Evolutionary conservation across 2,797 vertebrate species (phyloP), one percentile per base, ranked within the genome.

Genomic region (Jordanella pulchra): DNA sequence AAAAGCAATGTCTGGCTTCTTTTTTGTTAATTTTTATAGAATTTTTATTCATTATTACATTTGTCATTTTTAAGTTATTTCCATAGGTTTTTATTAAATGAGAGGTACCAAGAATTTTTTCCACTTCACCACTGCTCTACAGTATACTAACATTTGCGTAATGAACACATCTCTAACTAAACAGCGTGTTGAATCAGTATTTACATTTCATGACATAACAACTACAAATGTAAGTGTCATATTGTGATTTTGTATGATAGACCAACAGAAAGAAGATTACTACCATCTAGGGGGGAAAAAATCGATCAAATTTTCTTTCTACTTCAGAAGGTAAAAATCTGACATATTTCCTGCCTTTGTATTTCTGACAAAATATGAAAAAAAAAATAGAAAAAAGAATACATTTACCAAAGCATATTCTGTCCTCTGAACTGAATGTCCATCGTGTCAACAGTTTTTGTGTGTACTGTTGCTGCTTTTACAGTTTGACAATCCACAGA

Each of bases 401-500:
- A 32, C 21, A 25, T 54, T 54, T 54, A 12, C n/a, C 25, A 25
- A 27, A 71, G 56, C 58, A 82, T 61, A 75, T 67, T 78, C 84
- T 86, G 82, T 85, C 72, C 81, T 72, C 74, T 39, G n/a, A 35
- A 61, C 56, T 18, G 42, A 50, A 53, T 55, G 64, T 28, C 55
- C 54, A 47, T 76, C 65, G 42, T 60, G 48, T 68, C 55, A 13
- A 73, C 58, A 63, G 23, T n/a, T 39, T 61, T 30, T 63, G 21
- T 80, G 85, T 84, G 44, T 44, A 69, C 42, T 65, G 65, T 68
- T 82, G 51, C 67, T 66, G 60, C 68, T 75, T 79, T 69, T 65
- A 5, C 1, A 67, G 35, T 58, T 23, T 25, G 72, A 77, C 67
- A 45, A 70, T 76, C 76, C 80, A 63, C 86, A 88, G 80, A 88